Percentiles rank a stretch among this genome's conserved stretches.
phyloP scores from a whole-genome alignment of 2,113 vertebrate species.

The Cyanoderma ruficeps region DNA sequence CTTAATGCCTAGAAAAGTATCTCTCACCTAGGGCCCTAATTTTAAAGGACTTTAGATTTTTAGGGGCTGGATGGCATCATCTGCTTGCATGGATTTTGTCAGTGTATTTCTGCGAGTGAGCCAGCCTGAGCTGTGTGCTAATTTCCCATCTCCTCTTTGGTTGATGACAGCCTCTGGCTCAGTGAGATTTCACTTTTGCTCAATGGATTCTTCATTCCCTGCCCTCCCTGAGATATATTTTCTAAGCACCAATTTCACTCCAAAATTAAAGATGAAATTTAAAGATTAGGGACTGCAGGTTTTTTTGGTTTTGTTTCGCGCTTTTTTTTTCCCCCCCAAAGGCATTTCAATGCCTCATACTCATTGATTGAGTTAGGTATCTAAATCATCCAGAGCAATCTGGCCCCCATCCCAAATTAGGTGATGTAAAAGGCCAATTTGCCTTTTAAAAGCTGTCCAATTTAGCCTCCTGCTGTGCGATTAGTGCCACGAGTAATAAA shows the following conservation, averaged over 20 bases:
- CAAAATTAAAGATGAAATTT: slow-evolving; percentile 69
- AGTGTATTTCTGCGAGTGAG: not conserved
- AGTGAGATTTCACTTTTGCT: slow-evolving; percentile 43
- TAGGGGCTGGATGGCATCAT: slow-evolving; percentile 26
- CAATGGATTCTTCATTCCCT: not conserved
- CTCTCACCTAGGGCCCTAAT: slow-evolving; percentile 12
- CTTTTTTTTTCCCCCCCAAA: not conserved
- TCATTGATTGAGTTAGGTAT: slow-evolving; percentile 41
- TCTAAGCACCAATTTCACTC: slow-evolving; percentile 61
- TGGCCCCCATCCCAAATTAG: slow-evolving; percentile 27
- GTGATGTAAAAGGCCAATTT: slow-evolving; percentile 52
- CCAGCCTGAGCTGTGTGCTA: slow-evolving; percentile 17
- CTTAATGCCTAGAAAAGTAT: slow-evolving; percentile 49
- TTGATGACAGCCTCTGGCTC: slow-evolving; percentile 23
- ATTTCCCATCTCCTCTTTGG: slow-evolving; percentile 35
- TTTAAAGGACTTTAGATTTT: slow-evolving; percentile 31
- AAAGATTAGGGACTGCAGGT: slow-evolving; percentile 32
- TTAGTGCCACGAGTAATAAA: not conserved
- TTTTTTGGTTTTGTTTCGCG: not conserved
- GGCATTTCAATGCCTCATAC: slow-evolving; percentile 17
- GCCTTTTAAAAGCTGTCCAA: slow-evolving; percentile 46
- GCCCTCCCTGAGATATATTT: slow-evolving; percentile 39
- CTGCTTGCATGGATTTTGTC: slow-evolving; percentile 9
- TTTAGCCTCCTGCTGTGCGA: slow-evolving; percentile 20
- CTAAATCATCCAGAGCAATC: slow-evolving; percentile 49